Base-by-base conservation (phyloP, 2,888 invertebrate species). In the Celastrina argiolus region DNA sequence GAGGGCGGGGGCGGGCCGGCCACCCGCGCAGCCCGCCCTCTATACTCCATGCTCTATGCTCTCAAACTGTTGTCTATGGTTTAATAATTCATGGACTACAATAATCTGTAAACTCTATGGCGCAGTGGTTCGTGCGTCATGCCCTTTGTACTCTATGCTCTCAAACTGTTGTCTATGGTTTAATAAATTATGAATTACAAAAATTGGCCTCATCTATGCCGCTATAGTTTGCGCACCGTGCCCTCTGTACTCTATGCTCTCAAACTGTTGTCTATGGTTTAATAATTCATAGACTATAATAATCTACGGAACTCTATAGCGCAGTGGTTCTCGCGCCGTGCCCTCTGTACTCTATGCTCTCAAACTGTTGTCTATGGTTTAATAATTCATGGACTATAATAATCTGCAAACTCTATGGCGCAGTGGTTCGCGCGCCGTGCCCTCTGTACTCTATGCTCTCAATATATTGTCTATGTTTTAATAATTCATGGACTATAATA, bases 181-280 rank as follows among this genome's bases (percentile, higher is more conserved):
- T 2, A n/a, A 0, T 2, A 6, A 42, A 5, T n/a, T n/a, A n/a
- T n/a, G n/a, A n/a, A 3, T 10, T 39, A 3, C 2, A 3, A 2
- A 5, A n/a, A 12, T 14, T 14, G 4, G 5, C 14, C 12, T 14
- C 3, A 14, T n/a, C n/a, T n/a, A n/a, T n/a, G n/a, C n/a, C n/a
- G n/a, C n/a, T n/a, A n/a, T n/a, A n/a, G n/a, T n/a, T n/a, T 45
- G 81, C 77, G 82, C 79, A 86, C 84, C 90, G 88, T 87, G 87
- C 84, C 84, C n/a, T n/a, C n/a, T n/a, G n/a, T n/a, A n/a, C n/a
- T n/a, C 87, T 78, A 73, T 79, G 76, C 81, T 5, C 45, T 45
- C 45, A 45, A 45, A 45, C 45, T 45, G n/a, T 42, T 16, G 16
- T 42, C 42, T 42, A 16, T 42, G 42, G 42, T 42, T 42, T 2